Conservation (phyloP, 2,888 invertebrate genomes). For the Eupeodes latifasciatus region DNA sequence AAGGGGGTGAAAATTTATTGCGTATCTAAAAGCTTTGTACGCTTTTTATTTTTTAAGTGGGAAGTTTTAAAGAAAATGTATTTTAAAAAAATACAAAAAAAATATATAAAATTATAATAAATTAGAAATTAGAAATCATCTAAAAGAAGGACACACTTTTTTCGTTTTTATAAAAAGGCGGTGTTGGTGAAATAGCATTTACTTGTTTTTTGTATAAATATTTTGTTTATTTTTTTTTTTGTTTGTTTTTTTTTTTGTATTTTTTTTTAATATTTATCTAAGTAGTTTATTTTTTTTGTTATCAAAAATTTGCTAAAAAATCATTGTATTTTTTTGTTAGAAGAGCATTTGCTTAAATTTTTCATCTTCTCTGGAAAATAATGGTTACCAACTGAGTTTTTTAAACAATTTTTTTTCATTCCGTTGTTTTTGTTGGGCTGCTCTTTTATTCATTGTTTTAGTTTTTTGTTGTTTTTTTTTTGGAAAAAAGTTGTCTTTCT, state of each 20-base stretch:
- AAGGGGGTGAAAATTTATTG: conserved; percentile 38
- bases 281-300: conserved; percentile 50
- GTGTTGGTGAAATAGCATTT: conserved; percentile 75
- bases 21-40: conserved; percentile 46
- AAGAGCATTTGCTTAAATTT: conserved; percentile 49
- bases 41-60: conserved; percentile 66
- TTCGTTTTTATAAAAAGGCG: conserved; percentile 67
- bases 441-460: conserved; percentile 37
- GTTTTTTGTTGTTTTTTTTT: conserved; percentile 6
- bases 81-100: neutral
- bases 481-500: conserved; percentile 61
- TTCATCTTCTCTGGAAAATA: conserved; percentile 38
- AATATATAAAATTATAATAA: conserved; percentile 17
- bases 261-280: conserved; percentile 35
- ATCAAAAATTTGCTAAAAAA: conserved; percentile 73
- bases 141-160: conserved; percentile 71
- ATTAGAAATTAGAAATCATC: conserved; percentile 30
- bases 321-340: conserved; percentile 39
- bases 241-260: conserved; percentile 9
- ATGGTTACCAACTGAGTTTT: conserved; percentile 59
- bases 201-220: conserved; percentile 59
- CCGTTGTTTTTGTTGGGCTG: conserved; percentile 45
- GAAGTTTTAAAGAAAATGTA: conserved; percentile 44
- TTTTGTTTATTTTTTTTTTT: conserved; percentile 18
- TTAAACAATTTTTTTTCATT: conserved; percentile 20